Base-by-base conservation (phyloP, 2,797 vertebrate genomes). In the Hippocampus kuda region DNA sequence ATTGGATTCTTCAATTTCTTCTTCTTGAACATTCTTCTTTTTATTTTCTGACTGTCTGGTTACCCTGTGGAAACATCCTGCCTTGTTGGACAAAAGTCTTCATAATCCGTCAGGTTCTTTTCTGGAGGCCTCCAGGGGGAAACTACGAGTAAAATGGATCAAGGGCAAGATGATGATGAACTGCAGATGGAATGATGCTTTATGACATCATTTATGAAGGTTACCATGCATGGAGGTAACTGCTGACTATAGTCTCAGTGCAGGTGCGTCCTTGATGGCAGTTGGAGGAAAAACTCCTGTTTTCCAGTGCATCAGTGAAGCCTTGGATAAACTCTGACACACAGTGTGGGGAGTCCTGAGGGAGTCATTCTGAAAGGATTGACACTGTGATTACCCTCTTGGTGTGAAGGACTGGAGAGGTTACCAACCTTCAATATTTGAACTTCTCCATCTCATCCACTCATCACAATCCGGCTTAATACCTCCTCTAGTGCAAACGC, bases 351-450 rank as follows among this genome's bases (percentile, higher is more conserved):
- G 78, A 73, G 85, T 84, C 76, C 77, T 79, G 80, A 70, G 84
- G 86, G 85, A 85, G 83, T 85, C 84, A 80, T 78, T 86, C 77
- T 88, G 84, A 88, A 87, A 83, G 84, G 88, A 86, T 83, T 88
- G 89, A 90, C 83, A 86, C 75, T 87, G 83, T 84, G 86, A 90
- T 90, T 90, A 88, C 83, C 81, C 83, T 88, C 79, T 82, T 70
- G 79, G 87, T 88, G 84, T 82, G 83, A 90, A 84, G 86, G 84
- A 88, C 84, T 76, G 75, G 69, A 79, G 79, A 83, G 88, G 88
- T 89, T 88, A 87, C 78, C 78, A 81, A 83, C 84, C 78, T 84
- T 88, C 87, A 91, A 89, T 91, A 91, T 92, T 91, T 92, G 87
- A 87, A 90, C 85, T 86, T 87, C 79, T 74, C 67, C 72, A 81